A percentile compares a stretch with the other conserved stretches of the same genome.
phyloP scores from a whole-genome alignment of 2,888 invertebrate species.

The Invenusta paracnida region DNA sequence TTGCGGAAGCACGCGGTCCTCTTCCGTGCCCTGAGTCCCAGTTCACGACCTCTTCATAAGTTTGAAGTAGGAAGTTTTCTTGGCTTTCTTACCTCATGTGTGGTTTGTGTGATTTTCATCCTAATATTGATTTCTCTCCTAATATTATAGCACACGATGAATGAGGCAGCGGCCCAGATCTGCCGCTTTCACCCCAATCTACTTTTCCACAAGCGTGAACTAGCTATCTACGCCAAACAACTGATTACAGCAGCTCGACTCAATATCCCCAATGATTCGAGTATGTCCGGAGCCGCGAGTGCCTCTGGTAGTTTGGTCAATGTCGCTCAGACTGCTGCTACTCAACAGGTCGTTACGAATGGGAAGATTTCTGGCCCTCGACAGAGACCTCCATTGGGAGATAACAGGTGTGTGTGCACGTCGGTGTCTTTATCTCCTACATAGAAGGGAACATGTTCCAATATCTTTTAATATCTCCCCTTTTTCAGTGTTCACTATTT shows the following conservation, averaged over 20 bases:
- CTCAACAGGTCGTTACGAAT: background rate
- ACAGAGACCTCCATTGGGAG: background rate
- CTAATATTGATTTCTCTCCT: background rate
- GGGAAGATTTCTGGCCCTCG: background rate
- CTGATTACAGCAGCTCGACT: conserved; percentile 11
- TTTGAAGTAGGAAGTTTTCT: conserved; percentile 31
- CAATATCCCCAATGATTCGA: too few relatives aligned
- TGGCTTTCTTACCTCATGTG: too few relatives aligned
- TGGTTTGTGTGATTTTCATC: background rate
- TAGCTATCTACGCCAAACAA: conserved; percentile 38
- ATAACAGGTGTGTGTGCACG: too few relatives aligned
- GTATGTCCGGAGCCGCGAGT: background rate
- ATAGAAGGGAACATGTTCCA: too few relatives aligned
- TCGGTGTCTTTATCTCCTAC: too few relatives aligned
- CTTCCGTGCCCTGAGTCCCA: conserved; percentile 21
- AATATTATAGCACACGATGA: conserved; percentile 27
- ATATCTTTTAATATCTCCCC: too few relatives aligned
- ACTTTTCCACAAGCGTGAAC: conserved; percentile 38
- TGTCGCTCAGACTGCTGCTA: background rate
- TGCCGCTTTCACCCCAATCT: conserved; percentile 39
- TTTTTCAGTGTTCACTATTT: background rate
- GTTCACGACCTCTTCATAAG: conserved; percentile 19
- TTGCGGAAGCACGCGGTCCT: conserved; percentile 30
- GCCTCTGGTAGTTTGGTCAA: background rate
- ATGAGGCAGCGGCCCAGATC: conserved; percentile 42